These are phyloP conservation scores for Leptobrachium leishanense DNA, from an alignment of 2,113 vertebrate species.

Conservation along the genomic window DNA sequence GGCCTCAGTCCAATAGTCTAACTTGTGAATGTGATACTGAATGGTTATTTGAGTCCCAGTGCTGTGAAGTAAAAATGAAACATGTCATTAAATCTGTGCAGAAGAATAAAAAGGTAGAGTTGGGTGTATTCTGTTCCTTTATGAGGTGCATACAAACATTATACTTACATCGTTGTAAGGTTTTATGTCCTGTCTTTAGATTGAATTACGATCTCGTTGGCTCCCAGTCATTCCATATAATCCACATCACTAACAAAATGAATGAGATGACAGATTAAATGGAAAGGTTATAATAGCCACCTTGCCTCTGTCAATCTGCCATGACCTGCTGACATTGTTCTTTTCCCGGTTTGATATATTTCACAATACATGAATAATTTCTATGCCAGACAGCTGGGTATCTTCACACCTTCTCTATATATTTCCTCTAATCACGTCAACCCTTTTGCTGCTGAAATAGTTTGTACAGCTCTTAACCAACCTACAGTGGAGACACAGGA, in stretches of 20 bases:
- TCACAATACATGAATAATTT: conserved; percentile 20
- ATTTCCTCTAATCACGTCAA: background rate
- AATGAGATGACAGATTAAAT: conserved; percentile 23
- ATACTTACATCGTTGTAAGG: background rate
- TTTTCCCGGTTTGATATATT: conserved; percentile 17
- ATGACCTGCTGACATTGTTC: conserved; percentile 2
- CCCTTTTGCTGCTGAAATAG: background rate
- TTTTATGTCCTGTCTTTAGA: conserved; percentile 8
- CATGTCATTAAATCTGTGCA: background rate
- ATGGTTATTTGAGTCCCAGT: background rate
- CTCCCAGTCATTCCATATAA: background rate
- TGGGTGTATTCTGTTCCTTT: background rate
- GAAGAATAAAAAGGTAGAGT: background rate
- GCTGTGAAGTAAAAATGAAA: background rate
- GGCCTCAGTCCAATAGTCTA: too few species aligned
- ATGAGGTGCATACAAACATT: background rate
- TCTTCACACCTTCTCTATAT: background rate
- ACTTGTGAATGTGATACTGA: background rate
- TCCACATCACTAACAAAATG: conserved; percentile 17
- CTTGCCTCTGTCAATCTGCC: conserved; percentile 28
- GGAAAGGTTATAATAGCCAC: conserved; percentile 36
- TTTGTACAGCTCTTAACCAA: too few species aligned
- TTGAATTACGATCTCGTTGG: conserved; percentile 6
- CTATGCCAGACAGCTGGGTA: background rate
- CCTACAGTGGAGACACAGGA: too few species aligned